Evolutionary conservation across 2,888 invertebrate genomes (phyloP), one percentile per base, ranked within the genome.

Genomic region (Pyrgus malvae): DNA sequence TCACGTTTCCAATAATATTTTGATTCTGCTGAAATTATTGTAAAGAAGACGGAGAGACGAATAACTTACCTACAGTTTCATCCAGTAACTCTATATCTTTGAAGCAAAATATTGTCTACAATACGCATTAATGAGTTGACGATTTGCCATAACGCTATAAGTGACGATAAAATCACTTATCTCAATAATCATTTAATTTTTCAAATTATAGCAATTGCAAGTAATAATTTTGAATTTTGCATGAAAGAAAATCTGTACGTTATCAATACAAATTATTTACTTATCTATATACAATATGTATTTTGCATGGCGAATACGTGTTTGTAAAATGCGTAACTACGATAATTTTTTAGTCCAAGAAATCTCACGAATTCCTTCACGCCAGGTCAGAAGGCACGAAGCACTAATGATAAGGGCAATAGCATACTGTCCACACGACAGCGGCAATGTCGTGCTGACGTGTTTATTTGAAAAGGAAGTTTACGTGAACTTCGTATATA

Each of bases 331-430:
- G n/a, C n/a, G n/a, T n/a, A n/a, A n/a, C n/a, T n/a, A n/a, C 12
- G 33, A 14, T 14, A 33, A 31, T 33, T 69, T 65, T 46, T 65
- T 61, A 63, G 61, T 54, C 57, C 56, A 54, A 67, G 66, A 71
- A 71, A 66, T 68, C 63, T 65, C 58, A 61, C 66, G 61, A 69
- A 80, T 80, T 70, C 78, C 69, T 60, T 67, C 80, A 80, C 79
- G 79, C 33, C 74, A 76, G 66, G 62, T 64, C 57, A 65, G 60
- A 62, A 69, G 64, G 67, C 65, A 66, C 64, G 67, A 66, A 70
- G 54, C 68, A 64, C 63, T 62, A 64, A 64, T 72, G 76, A 77
- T 76, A 77, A 76, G 37, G 74, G 62, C 71, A 67, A 66, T 68
- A 69, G 66, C 65, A 44, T 53, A 60, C 58, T 69, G 67, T 69